Conservation (phyloP, 2,888 invertebrate genomes). For the Lobophora halterata region DNA sequence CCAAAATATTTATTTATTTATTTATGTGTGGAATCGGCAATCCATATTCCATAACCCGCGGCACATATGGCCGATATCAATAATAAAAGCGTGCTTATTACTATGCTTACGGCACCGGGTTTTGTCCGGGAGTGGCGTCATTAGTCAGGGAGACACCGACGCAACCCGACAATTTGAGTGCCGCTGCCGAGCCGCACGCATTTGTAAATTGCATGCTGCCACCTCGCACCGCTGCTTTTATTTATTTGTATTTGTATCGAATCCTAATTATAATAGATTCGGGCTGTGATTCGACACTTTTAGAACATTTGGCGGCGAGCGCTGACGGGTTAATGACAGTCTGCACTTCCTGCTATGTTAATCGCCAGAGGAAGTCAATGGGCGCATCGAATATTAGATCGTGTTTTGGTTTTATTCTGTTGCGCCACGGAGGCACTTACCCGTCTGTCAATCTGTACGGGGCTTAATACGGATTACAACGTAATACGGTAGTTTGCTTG, state of each 20-base stretch:
- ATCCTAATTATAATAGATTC: conserved; percentile 66
- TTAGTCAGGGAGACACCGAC: conserved; percentile 70
- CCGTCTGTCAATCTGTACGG: conserved; percentile 65
- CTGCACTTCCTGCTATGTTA: conserved; percentile 75
- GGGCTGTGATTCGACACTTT: conserved; percentile 69
- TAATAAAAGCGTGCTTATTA: conserved; percentile 63
- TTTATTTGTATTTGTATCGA: conserved; percentile 77
- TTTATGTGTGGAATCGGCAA: not conserved
- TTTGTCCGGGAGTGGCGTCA: conserved; percentile 63
- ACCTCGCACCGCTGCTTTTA: conserved; percentile 69
- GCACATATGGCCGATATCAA: conserved; percentile 62
- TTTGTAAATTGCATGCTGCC: conserved; percentile 74
- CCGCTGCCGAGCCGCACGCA: conserved; percentile 47
- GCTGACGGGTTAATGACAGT: conserved; percentile 78
- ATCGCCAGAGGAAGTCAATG: conserved; percentile 73
- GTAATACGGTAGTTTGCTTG: conserved; percentile 76
- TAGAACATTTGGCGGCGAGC: conserved; percentile 66
- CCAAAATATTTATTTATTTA: no score
- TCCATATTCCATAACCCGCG: conserved; percentile 38
- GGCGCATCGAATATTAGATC: conserved; percentile 70
- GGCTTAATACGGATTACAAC: conserved; percentile 74
- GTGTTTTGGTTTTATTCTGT: conserved; percentile 57
- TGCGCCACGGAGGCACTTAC: conserved; percentile 65
- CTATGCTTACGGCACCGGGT: conserved; percentile 60
- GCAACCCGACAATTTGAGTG: conserved; percentile 70